Evolutionary conservation across 1,140 invertebrate species (phyloP).

Genomic region (Hypothenemus hampei): DNA sequence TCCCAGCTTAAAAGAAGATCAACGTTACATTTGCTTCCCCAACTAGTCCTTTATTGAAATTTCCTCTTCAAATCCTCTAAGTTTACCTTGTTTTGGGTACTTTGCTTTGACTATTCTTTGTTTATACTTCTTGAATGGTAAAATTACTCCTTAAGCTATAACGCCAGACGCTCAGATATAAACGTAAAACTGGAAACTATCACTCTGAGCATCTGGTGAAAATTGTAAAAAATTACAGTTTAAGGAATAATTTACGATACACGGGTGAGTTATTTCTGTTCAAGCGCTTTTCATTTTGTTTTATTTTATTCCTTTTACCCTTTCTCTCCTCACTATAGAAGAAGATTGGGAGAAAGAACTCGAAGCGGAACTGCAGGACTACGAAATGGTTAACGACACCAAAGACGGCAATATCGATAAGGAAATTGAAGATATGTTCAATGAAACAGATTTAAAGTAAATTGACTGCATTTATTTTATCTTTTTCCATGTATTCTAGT

Average conservation of each 20-base stretch:
- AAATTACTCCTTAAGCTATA: neutral
- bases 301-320: slow-evolving; percentile 36
- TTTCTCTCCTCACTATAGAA: slow-evolving; percentile 53
- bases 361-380: slow-evolving; percentile 87
- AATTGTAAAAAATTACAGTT: slow-evolving; percentile 9
- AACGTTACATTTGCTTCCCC: slow-evolving; percentile 36
- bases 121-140: too few species aligned
- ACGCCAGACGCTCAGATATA: slow-evolving; percentile 30
- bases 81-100: neutral
- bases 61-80: too few species aligned
- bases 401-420: slow-evolving; percentile 42
- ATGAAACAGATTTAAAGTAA: slow-evolving; percentile 42
- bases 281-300: slow-evolving; percentile 20
- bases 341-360: slow-evolving; percentile 92
- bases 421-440: slow-evolving; percentile 42
- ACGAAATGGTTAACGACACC: slow-evolving; percentile 68
- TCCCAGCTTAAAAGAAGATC: slow-evolving; percentile 44
- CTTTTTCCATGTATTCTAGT: neutral
- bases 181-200: slow-evolving; percentile 40
- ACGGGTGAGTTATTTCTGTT: neutral
- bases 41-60: slow-evolving; percentile 21
- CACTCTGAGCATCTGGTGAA: slow-evolving; percentile 40
- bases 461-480: too few species aligned
- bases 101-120: neutral
- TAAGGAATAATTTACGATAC: neutral